These are phyloP conservation scores for Liparis tanakae DNA, from an alignment of 2,797 vertebrate species.

Conservation along the genomic window DNA sequence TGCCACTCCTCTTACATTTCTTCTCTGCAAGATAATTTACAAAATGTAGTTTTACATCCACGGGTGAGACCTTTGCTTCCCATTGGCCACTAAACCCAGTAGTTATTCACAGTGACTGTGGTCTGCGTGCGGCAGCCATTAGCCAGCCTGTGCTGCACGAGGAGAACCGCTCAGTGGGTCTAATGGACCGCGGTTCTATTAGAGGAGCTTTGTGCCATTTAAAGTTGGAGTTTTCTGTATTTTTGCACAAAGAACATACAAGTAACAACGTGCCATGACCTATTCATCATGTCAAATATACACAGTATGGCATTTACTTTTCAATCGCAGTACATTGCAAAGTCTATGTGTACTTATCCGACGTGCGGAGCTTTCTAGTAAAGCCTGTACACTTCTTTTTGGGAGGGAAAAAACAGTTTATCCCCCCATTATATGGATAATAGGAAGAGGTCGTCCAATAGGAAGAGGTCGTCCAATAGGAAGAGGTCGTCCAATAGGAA, in stretches of 20 bases:
- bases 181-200: neutral
- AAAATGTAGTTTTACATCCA: neutral
- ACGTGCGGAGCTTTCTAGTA: conserved; percentile 1
- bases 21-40: neutral
- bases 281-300: neutral
- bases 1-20: neutral
- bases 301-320: neutral
- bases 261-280: neutral
- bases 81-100: neutral
- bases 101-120: neutral
- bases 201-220: neutral
- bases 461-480: conserved; percentile 68
- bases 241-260: neutral
- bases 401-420: neutral
- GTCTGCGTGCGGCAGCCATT: neutral
- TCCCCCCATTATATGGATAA: no score
- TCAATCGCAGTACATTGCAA: neutral
- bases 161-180: neutral
- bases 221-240: neutral
- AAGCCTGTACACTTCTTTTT: neutral
- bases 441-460: conserved; percentile 34
- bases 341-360: conserved; percentile 2
- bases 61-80: neutral
- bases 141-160: neutral
- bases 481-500: conserved; percentile 56